Evolutionary conservation across 2,797 vertebrate genomes (phyloP).

Genomic region (Crenuchus spilurus): DNA sequence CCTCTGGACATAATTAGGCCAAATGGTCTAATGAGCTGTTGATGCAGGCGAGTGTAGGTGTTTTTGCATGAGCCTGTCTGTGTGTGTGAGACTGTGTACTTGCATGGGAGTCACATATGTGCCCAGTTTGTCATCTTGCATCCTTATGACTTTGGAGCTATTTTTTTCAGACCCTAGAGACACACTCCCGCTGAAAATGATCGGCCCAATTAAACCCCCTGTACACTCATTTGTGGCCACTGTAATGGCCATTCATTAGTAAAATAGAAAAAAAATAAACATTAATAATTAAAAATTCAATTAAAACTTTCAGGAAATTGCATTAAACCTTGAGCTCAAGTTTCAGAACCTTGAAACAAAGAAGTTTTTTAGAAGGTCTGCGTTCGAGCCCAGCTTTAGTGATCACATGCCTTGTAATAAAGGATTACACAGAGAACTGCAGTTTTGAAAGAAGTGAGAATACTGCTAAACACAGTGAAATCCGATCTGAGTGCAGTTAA

Average conservation of each 20-base stretch:
- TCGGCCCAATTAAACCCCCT: neutral
- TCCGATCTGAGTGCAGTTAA: neutral
- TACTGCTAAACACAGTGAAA: neutral
- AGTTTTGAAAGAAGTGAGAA: neutral
- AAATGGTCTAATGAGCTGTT: constrained; percentile 55
- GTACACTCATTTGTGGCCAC: neutral
- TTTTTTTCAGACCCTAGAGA: neutral
- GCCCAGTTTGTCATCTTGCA: neutral
- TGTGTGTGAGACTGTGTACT: neutral
- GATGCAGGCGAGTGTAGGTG: constrained; percentile 26
- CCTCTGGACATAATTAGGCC: constrained; percentile 59
- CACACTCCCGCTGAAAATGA: neutral
- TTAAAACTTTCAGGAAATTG: neutral
- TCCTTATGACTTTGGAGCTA: neutral
- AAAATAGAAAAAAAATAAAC: neutral
- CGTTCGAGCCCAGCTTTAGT: neutral
- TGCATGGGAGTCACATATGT: neutral
- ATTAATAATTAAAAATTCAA: neutral
- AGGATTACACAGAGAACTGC: neutral
- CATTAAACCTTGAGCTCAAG: neutral
- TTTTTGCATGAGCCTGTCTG: neutral
- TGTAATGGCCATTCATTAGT: neutral
- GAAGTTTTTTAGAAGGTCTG: neutral
- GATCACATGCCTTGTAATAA: neutral
- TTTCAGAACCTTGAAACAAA: neutral